Conservation (phyloP, 2,888 invertebrate species). For the Encarsia formosa region DNA sequence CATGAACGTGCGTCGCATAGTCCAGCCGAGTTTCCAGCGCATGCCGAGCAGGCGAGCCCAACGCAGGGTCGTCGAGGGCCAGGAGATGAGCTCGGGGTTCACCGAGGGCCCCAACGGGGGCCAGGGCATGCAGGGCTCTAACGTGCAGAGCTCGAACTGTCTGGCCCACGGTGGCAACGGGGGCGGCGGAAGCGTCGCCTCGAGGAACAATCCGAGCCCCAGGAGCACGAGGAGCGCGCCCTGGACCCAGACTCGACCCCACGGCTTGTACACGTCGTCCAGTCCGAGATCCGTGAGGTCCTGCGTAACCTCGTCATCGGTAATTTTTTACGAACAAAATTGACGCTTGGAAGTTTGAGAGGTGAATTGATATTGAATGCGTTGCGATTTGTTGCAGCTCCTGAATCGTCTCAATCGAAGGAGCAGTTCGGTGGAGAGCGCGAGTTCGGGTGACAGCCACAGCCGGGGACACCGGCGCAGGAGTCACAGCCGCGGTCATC, state of each 20-base stretch:
- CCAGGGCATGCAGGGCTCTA: slow-evolving; percentile 4
- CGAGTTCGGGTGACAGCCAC: slow-evolving; percentile 76
- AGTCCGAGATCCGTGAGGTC: slow-evolving; percentile 80
- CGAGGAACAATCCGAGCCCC: slow-evolving; percentile 54
- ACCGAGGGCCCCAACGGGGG: slow-evolving; percentile 38
- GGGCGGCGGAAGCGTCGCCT: slow-evolving; percentile 24
- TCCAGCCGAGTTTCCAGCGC: slow-evolving; percentile 72
- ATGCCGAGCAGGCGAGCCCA: slow-evolving; percentile 74
- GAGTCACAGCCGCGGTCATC: slow-evolving; percentile 69
- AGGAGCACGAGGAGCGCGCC: slow-evolving; percentile 81
- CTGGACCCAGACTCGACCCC: slow-evolving; percentile 70
- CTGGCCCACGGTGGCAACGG: slow-evolving; percentile 22
- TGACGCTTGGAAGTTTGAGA: too few relatives aligned
- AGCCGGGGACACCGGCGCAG: slow-evolving; percentile 71
- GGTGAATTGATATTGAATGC: too few relatives aligned
- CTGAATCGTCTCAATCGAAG: slow-evolving; percentile 51
- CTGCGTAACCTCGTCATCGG: slow-evolving; percentile 54
- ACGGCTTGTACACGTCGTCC: slow-evolving; percentile 74
- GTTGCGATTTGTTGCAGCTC: too few relatives aligned
- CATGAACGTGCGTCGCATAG: slow-evolving; percentile 52
- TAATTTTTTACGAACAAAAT: too few relatives aligned
- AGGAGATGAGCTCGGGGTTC: slow-evolving; percentile 51
- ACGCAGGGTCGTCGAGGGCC: slow-evolving; percentile 63
- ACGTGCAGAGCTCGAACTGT: slow-evolving; percentile 26
- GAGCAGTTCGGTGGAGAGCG: slow-evolving; percentile 83